These are phyloP conservation scores for Caenorhabditis parvicauda DNA, from an alignment of 2,888 invertebrate genomes.

Conservation along the genomic window DNA sequence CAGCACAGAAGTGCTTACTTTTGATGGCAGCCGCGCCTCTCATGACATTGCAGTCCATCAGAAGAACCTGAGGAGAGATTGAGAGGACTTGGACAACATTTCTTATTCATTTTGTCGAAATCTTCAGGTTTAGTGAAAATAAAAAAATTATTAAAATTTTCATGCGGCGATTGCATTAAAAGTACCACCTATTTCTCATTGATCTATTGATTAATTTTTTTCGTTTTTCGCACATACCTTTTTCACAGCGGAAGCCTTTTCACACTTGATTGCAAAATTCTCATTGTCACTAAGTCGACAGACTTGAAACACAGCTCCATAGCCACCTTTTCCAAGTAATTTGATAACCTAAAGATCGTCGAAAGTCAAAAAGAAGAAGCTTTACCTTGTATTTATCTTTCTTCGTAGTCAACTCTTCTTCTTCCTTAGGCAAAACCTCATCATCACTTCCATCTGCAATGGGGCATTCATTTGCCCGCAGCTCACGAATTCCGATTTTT, in stretches of 20 bases:
- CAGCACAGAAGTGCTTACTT: constrained; percentile 42
- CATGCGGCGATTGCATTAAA: no score
- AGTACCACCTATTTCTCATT: neutral
- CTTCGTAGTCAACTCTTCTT: constrained; percentile 30
- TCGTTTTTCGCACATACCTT: constrained; percentile 11
- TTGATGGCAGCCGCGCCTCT: constrained; percentile 39
- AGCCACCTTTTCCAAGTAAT: constrained; percentile 50
- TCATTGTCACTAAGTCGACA: constrained; percentile 25
- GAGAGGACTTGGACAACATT: no score
- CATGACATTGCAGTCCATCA: constrained; percentile 51
- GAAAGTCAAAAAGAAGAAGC: neutral
- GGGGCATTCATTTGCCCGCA: no score
- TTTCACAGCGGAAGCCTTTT: constrained; percentile 31
- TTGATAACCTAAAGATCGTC: constrained; percentile 15
- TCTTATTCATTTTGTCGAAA: no score
- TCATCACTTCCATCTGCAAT: no score
- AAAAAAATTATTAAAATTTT: no score
- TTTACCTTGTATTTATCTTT: constrained; percentile 32
- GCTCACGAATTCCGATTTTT: no score
- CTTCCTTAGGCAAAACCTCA: constrained; percentile 30
- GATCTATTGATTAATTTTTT: neutral
- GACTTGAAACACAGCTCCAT: constrained; percentile 50
- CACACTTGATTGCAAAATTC: constrained; percentile 49
- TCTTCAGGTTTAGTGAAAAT: no score
- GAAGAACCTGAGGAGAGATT: constrained; percentile 38